phyloP scores from a whole-genome alignment of 2,888 invertebrate species.

The Patella ulyssiponensis region DNA sequence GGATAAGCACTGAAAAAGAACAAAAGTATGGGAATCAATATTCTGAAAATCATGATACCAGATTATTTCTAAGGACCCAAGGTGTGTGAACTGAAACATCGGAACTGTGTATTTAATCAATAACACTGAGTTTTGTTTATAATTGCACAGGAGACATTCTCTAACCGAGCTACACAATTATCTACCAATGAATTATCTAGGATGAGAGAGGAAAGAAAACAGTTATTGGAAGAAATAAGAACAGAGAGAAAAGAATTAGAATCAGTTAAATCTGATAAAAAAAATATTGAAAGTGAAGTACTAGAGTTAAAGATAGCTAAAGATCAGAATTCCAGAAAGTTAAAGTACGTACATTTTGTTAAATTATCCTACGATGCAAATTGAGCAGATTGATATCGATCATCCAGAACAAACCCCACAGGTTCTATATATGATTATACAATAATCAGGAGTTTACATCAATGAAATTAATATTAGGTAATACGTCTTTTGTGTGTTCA shows the following conservation, averaged over 20 bases:
- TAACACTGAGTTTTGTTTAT: background rate
- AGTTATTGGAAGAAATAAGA: conserved; percentile 55
- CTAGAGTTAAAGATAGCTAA: conserved; percentile 58
- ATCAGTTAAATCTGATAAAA: conserved; percentile 54
- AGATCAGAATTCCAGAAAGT: conserved; percentile 56
- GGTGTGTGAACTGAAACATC: too few relatives aligned
- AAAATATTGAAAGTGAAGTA: conserved; percentile 61
- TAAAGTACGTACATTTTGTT: conserved; percentile 47
- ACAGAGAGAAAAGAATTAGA: conserved; percentile 59
- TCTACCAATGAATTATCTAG: conserved; percentile 59
- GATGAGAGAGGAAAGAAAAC: conserved; percentile 60
- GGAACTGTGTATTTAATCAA: too few relatives aligned
- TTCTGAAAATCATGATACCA: too few relatives aligned
- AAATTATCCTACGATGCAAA: background rate
- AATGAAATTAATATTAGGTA: too few relatives aligned
- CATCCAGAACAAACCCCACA: background rate
- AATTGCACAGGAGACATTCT: conserved; percentile 53
- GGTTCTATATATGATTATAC: too few relatives aligned
- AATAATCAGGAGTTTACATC: too few relatives aligned
- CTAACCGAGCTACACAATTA: conserved; percentile 42
- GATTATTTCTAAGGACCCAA: too few relatives aligned
- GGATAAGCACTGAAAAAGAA: too few relatives aligned
- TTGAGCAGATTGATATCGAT: background rate
- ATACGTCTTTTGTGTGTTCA: too few relatives aligned
- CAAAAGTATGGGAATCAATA: too few relatives aligned